A percentile compares a stretch with the other conserved stretches of the same genome.
Conservation (phyloP, 2,113 vertebrate genomes). For the Calidris pugnax region DNA sequence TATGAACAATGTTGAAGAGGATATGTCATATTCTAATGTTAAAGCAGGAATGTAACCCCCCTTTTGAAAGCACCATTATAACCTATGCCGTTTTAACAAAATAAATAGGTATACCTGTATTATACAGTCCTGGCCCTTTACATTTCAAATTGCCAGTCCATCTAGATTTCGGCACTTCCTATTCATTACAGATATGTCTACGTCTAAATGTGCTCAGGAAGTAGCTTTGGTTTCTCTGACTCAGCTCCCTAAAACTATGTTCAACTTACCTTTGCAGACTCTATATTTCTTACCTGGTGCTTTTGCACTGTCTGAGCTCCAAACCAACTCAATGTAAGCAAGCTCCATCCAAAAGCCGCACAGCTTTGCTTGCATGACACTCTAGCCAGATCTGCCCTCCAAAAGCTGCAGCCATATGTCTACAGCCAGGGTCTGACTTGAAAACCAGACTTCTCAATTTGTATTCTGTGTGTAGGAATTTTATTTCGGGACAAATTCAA, state of each 20-base stretch:
- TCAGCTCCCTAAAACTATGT: not conserved
- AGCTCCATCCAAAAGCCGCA: not conserved
- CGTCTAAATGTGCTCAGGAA: not conserved
- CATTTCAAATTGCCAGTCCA: not conserved
- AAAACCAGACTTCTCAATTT: not conserved
- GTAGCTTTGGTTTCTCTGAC: not conserved
- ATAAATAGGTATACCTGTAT: not conserved
- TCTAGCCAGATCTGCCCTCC: not conserved
- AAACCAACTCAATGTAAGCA: not conserved
- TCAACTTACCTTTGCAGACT: not conserved
- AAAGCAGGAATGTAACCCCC: not conserved
- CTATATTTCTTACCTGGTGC: not conserved
- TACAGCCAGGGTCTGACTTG: not conserved
- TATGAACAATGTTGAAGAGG: not conserved
- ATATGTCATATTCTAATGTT: not conserved
- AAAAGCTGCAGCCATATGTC: not conserved
- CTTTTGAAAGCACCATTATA: not conserved
- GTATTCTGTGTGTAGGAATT: not conserved
- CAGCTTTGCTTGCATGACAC: not conserved
- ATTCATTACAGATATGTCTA: not conserved
- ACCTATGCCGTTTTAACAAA: fast-evolving
- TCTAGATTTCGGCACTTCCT: not conserved
- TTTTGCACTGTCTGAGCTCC: not conserved
- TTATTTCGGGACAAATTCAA: not conserved
- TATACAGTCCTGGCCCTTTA: not conserved